phyloP scores from a whole-genome alignment of 2,888 invertebrate genomes.

The Ochropleura plecta region DNA sequence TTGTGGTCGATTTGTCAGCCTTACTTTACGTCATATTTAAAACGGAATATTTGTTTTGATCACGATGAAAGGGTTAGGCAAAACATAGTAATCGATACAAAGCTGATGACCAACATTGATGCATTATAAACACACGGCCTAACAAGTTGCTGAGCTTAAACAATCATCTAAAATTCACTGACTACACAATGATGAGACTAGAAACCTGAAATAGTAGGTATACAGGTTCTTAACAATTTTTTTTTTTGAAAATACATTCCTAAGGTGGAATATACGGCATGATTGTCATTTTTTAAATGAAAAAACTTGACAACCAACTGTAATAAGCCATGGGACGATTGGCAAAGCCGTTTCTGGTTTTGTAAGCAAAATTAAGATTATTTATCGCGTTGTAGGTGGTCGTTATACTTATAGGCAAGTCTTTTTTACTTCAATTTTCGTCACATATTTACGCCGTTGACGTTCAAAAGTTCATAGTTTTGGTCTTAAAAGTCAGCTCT shows the following conservation, averaged over 20 bases:
- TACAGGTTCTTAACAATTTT: background rate
- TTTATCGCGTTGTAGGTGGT: background rate
- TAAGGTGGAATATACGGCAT: background rate
- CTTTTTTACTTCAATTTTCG: too few species aligned
- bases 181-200: background rate
- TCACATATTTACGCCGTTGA: too few species aligned
- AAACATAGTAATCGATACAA: background rate
- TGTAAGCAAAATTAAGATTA: background rate
- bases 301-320: background rate
- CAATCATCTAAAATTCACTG: background rate
- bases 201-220: background rate
- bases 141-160: background rate
- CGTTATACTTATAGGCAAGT: too few species aligned
- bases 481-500: background rate
- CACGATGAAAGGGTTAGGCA: background rate
- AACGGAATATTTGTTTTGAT: background rate
- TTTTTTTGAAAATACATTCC: background rate
- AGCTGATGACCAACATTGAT: background rate
- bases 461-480: background rate
- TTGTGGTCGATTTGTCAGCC: conserved; percentile 11
- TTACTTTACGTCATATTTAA: background rate
- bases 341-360: background rate
- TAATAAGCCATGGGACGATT: background rate
- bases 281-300: too few species aligned
- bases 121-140: background rate